Conservation (phyloP, 1,140 invertebrate genomes). For the Tetramorium parvispinum region DNA sequence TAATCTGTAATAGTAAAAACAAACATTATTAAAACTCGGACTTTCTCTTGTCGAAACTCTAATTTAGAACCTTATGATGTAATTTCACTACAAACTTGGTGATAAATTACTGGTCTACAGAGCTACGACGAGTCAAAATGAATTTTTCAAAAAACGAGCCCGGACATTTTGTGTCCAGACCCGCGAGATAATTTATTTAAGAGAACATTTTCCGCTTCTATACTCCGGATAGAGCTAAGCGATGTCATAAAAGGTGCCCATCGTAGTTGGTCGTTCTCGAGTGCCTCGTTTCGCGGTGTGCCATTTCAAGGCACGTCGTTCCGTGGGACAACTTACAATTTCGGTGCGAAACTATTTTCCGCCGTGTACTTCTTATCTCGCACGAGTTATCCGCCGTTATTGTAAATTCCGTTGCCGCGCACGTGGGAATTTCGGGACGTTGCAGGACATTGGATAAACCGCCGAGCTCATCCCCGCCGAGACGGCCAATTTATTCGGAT, state of each 20-base stretch:
- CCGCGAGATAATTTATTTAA: slow-evolving; percentile 23
- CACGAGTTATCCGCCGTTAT: slow-evolving; percentile 36
- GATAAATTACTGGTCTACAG: neutral
- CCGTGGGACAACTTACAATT: slow-evolving; percentile 7
- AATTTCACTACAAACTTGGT: neutral
- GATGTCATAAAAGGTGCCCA: neutral
- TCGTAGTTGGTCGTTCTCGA: neutral
- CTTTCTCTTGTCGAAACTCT: neutral
- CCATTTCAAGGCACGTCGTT: slow-evolving; percentile 14
- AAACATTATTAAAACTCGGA: neutral
- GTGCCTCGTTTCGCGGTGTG: neutral
- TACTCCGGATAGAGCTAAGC: neutral
- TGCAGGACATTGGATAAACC: slow-evolving; percentile 51
- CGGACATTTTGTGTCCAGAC: too few relatives aligned
- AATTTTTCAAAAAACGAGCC: neutral
- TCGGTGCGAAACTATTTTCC: slow-evolving; percentile 35
- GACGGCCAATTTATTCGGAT: slow-evolving; percentile 52
- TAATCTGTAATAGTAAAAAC: too few relatives aligned
- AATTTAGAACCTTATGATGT: neutral
- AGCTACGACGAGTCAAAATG: neutral
- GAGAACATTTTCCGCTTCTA: neutral
- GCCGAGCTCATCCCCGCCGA: slow-evolving; percentile 11
- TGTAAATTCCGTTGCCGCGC: slow-evolving; percentile 35
- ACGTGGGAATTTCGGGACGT: slow-evolving; percentile 35
- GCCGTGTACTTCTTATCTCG: slow-evolving; percentile 33